phyloP scores from a whole-genome alignment of 2,113 vertebrate species.

The Lipotes vexillifer region DNA sequence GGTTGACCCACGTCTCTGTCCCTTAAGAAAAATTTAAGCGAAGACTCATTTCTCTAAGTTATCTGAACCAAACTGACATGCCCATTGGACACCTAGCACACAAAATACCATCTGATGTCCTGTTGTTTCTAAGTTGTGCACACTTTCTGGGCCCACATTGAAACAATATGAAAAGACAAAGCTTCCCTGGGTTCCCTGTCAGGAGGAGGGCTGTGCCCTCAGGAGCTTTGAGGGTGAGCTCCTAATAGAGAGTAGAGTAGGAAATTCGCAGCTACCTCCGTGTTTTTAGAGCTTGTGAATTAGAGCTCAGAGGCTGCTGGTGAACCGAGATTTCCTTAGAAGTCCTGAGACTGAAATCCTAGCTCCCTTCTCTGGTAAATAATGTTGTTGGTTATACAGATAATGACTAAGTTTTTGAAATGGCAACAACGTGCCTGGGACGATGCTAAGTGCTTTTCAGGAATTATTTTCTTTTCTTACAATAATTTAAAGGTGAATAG shows the following conservation, averaged over 20 bases:
- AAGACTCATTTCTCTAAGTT: background rate
- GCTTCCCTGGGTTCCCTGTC: background rate
- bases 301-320: background rate
- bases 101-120: background rate
- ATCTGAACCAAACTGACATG: background rate
- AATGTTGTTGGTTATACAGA: background rate
- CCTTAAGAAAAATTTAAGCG: background rate
- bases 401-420: background rate
- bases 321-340: background rate
- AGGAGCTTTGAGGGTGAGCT: background rate
- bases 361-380: background rate
- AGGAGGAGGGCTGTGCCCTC: background rate
- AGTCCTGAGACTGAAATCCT: background rate
- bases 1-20: background rate
- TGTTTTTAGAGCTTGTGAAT: background rate
- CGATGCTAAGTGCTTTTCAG: background rate
- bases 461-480: background rate
- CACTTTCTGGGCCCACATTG: background rate
- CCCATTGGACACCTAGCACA: background rate
- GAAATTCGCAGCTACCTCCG: background rate
- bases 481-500: background rate
- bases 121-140: background rate
- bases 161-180: background rate
- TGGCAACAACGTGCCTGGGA: background rate
- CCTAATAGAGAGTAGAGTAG: background rate